Evolutionary conservation across 2,113 vertebrate species (phyloP), one percentile per base, ranked within the genome.

Genomic region (Cavia porcellus): DNA sequence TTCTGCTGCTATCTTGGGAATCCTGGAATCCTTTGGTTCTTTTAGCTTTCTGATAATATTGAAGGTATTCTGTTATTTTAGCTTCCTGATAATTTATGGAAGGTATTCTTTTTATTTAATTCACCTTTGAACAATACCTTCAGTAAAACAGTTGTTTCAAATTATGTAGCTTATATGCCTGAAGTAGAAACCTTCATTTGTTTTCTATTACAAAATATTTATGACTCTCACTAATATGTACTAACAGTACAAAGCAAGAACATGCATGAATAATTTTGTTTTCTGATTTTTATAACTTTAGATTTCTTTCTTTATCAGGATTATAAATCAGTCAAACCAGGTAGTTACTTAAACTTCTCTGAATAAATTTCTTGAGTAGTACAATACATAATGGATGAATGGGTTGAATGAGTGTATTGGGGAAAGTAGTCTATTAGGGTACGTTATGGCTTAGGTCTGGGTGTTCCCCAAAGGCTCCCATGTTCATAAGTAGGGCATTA

Each of bases 181-280:
- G 30, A 97, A 90, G n/a, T 22, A 79, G 75, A 90, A 87, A 35
- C 28, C 35, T 87, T 55, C 47, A 8, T 66, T 87, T 95, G 95
- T 25, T 82, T 96, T 96, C 17, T 3, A 84, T 77, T 95, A 74
- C 6, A 90, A 80, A 90, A 72, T 79, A 5, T 45, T 92, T 38
- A 72, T 42, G 68, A 89, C 6, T 70, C 85, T 30, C 45, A 64
- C 12, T 50, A 90, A 79, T 72, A 77, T 90, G 82, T 75, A 28
- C 28, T 55, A 86, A 62, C 13, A 42, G 19, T 82, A 57, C 1
- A 94, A 92, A 89, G 75, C 17, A 82, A 94, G 20, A 80, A 75
- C 47, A 3, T 75, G 42, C 42, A 32, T 32, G 19, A 32, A 19
- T 82, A 92, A 62, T 87, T 86, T 93, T 77, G 88, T 59, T 79